phyloP scores from a whole-genome alignment of 2,113 vertebrate species.

The Capricornis sumatraensis region DNA sequence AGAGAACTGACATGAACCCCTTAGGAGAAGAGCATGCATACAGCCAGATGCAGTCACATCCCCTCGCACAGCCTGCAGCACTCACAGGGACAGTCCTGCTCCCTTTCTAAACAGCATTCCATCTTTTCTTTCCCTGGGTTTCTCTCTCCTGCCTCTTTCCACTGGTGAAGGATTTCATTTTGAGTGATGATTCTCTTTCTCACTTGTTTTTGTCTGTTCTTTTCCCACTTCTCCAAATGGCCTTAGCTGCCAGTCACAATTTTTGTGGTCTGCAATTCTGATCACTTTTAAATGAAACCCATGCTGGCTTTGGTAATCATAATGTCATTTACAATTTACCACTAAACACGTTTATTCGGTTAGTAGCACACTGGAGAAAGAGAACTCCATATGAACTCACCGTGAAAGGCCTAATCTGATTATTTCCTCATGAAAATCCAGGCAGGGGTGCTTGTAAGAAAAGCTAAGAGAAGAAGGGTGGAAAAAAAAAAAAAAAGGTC shows the following conservation, averaged over 20 bases:
- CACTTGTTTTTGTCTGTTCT: slow-evolving; percentile 53
- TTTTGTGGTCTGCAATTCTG: slow-evolving; percentile 83
- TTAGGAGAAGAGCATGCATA: not conserved
- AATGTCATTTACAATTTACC: slow-evolving; percentile 90
- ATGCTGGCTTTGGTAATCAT: slow-evolving; percentile 87
- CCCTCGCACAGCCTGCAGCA: not conserved
- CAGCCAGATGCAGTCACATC: not conserved
- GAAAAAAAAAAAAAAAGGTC: slow-evolving; percentile 60
- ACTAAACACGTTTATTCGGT: slow-evolving; percentile 88
- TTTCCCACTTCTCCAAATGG: slow-evolving; percentile 69
- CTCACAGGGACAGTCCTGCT: not conserved
- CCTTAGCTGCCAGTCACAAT: slow-evolving; percentile 85
- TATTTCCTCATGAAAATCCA: slow-evolving; percentile 91
- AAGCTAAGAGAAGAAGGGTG: slow-evolving; percentile 72
- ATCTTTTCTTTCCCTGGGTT: slow-evolving; percentile 5
- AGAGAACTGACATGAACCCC: rapidly evolving
- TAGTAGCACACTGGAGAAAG: slow-evolving; percentile 87
- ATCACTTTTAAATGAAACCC: slow-evolving; percentile 90
- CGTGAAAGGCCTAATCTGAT: slow-evolving; percentile 88
- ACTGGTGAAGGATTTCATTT: slow-evolving; percentile 29
- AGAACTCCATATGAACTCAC: slow-evolving; percentile 89
- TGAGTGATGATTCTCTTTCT: slow-evolving; percentile 55
- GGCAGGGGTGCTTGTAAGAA: slow-evolving; percentile 87
- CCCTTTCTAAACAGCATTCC: slow-evolving; percentile 7
- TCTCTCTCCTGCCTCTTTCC: slow-evolving; percentile 32